Conservation (phyloP, 2,797 vertebrate species). For the Spondyliosoma cantharus region DNA sequence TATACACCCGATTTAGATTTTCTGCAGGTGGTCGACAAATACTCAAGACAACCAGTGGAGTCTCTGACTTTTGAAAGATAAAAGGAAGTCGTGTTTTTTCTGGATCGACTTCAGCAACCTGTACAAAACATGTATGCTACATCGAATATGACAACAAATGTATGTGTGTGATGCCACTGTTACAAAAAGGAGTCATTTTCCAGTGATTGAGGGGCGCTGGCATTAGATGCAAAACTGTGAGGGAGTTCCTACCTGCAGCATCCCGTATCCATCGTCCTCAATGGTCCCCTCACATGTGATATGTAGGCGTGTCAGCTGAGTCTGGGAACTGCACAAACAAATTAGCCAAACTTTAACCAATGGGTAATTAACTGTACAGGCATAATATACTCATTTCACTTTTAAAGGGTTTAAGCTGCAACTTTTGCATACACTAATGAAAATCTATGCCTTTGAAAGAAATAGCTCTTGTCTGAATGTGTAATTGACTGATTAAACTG, state of each 20-base stretch:
- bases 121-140: slow-evolving; percentile 5
- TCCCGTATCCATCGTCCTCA: slow-evolving; percentile 92
- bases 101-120: slow-evolving; percentile 3
- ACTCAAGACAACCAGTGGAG: not conserved
- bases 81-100: slow-evolving; percentile 6
- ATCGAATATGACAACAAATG: not conserved
- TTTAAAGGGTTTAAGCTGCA: not conserved
- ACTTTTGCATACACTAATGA: not conserved
- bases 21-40: not conserved
- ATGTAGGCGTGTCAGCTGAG: slow-evolving; percentile 88
- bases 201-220: not conserved
- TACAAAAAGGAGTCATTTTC: not conserved
- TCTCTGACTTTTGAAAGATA: slow-evolving; percentile 22
- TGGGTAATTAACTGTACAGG: not conserved
- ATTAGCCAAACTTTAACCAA: slow-evolving; percentile 12
- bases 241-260: slow-evolving; percentile 92
- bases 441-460: not conserved
- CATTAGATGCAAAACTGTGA: slow-evolving; percentile 5
- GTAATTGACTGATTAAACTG: not conserved
- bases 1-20: slow-evolving; percentile 1
- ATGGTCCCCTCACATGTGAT: slow-evolving; percentile 95
- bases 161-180: not conserved
- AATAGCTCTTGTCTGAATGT: not conserved
- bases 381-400: not conserved
- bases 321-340: slow-evolving; percentile 84